A percentile compares a stretch with the other conserved stretches of the same genome.
Conservation (phyloP, 2,113 vertebrate species). For the Cavia aperea region DNA sequence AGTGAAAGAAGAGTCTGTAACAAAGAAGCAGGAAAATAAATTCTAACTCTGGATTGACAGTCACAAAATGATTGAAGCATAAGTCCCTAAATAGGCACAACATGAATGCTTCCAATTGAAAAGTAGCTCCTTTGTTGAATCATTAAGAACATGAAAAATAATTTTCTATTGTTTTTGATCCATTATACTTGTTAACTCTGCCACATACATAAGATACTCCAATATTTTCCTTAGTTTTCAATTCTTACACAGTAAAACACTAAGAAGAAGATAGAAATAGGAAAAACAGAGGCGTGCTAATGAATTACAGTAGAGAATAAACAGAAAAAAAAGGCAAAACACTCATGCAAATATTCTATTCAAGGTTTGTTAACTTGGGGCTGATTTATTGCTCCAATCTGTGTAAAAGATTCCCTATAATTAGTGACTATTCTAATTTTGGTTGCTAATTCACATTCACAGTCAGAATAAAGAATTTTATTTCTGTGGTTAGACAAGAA, state of each 20-base stretch:
- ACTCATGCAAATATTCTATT: neutral
- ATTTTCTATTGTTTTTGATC: neutral
- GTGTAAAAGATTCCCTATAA: neutral
- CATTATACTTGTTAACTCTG: neutral
- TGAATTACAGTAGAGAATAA: neutral
- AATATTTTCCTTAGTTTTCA: neutral
- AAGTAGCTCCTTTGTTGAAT: neutral
- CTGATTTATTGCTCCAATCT: neutral
- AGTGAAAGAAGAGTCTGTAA: neutral
- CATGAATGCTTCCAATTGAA: neutral
- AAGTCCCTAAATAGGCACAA: neutral
- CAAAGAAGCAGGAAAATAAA: neutral
- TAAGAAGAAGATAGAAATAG: neutral
- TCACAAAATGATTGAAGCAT: neutral
- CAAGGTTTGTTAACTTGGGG: neutral
- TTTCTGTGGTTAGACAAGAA: conserved; percentile 24
- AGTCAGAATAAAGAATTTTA: neutral
- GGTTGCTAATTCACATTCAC: conserved; percentile 3
- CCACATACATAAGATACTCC: neutral
- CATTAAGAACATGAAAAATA: neutral
- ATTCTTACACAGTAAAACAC: neutral
- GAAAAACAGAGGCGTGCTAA: neutral
- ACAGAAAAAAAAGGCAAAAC: neutral
- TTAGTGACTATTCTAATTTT: neutral
- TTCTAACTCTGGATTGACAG: neutral